Evolutionary conservation across 2,888 invertebrate genomes (phyloP).

Genomic region (Dynastes hyllus): DNA sequence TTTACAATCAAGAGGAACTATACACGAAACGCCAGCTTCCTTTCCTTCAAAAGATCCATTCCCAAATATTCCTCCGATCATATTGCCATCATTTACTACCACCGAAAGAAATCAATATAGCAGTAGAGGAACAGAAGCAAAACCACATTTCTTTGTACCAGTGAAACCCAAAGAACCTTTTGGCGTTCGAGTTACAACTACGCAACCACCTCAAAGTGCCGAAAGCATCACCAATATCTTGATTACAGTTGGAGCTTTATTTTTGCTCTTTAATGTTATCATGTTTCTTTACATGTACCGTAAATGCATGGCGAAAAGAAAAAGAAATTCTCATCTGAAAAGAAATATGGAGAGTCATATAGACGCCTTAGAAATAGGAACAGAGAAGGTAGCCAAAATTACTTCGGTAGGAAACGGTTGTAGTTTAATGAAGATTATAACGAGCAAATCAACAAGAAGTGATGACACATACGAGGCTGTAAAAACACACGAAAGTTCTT

Average conservation of each 20-base stretch:
- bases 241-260: conserved; percentile 79
- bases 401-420: conserved; percentile 74
- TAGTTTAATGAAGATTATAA: conserved; percentile 75
- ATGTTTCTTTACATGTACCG: conserved; percentile 80
- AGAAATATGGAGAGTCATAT: conserved; percentile 64
- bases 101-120: not conserved
- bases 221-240: conserved; percentile 77
- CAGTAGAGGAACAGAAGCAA: conserved; percentile 1
- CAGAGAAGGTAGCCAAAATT: conserved; percentile 68
- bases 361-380: conserved; percentile 59
- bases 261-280: conserved; percentile 83
- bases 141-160: not conserved
- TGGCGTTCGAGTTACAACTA: not conserved
- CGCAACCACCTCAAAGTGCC: conserved; percentile 22
- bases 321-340: conserved; percentile 72
- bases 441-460: conserved; percentile 70
- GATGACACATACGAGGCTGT: conserved; percentile 73
- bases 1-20: not conserved
- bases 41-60: not conserved
- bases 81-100: conserved; percentile 13
- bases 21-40: not conserved
- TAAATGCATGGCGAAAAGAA: conserved; percentile 76
- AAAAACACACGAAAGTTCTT: conserved; percentile 73
- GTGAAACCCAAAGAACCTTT: not conserved
- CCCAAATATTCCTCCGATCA: conserved; percentile 13